Conservation (phyloP, 2,797 vertebrate genomes). For the Thripadectes ignobilis region DNA sequence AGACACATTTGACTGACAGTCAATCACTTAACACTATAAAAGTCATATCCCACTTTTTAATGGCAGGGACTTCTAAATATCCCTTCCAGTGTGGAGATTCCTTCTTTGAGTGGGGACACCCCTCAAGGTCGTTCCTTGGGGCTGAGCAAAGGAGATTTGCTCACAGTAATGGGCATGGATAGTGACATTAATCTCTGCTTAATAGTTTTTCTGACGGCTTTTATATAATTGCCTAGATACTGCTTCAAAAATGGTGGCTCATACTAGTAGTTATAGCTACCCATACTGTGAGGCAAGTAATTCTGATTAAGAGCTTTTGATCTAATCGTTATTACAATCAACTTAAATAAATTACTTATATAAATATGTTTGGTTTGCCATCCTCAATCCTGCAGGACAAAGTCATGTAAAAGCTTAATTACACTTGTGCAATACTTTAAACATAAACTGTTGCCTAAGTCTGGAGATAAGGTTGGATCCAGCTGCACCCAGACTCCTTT, state of each 20-base stretch:
- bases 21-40: background rate
- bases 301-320: background rate
- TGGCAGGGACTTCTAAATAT: background rate
- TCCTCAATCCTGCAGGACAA: background rate
- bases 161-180: background rate
- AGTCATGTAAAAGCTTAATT: background rate
- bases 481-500: background rate
- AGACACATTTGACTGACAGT: background rate
- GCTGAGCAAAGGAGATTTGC: background rate
- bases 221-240: too few relatives aligned
- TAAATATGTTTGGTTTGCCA: background rate
- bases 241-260: background rate
- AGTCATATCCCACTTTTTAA: background rate
- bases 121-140: background rate
- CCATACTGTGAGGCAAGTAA: background rate
- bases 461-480: background rate
- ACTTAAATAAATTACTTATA: background rate
- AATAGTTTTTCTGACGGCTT: background rate
- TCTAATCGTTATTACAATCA: background rate
- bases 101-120: background rate
- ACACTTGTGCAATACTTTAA: background rate
- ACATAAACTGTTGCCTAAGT: background rate
- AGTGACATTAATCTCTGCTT: background rate
- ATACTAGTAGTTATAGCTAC: background rate
- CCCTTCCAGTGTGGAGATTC: background rate